Conservation (phyloP, 2,888 invertebrate genomes). For the Coelopa pilipes region DNA sequence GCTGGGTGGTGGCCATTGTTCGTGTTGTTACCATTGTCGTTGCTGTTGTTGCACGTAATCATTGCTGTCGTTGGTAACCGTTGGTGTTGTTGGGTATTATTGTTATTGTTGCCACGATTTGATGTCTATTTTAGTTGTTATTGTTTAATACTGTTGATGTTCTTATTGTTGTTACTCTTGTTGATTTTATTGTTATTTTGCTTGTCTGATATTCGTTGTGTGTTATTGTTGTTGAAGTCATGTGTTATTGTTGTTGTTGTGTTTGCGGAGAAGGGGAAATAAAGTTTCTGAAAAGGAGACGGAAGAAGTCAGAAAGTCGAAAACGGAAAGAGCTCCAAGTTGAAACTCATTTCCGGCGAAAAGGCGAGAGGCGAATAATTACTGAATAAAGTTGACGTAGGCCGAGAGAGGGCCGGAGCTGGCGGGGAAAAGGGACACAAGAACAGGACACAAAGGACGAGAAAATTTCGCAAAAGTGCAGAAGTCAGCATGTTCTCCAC, state of each 20-base stretch:
- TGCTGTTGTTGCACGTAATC: not conserved
- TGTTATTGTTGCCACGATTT: conserved; percentile 8
- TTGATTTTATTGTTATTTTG: not conserved
- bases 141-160: not conserved
- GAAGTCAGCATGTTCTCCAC: not conserved
- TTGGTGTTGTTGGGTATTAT: conserved; percentile 2
- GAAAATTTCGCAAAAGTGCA: too few relatives aligned
- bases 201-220: not conserved
- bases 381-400: not conserved
- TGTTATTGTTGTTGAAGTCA: not conserved
- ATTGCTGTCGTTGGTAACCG: conserved; percentile 16
- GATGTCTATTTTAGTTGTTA: not conserved
- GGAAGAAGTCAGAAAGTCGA: conserved; percentile 6
- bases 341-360: conserved; percentile 57
- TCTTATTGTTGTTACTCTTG: not conserved
- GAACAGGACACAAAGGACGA: too few relatives aligned
- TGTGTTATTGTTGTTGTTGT: not conserved
- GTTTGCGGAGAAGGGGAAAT: not conserved
- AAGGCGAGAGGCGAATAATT: conserved; percentile 46
- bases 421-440: too few relatives aligned
- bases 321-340: conserved; percentile 47
- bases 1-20: not conserved
- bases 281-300: not conserved
- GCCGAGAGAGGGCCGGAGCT: not conserved
- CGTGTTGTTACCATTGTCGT: not conserved